These are phyloP conservation scores for Nectonema munidae DNA, from an alignment of 2,888 invertebrate genomes.

Conservation along the genomic window DNA sequence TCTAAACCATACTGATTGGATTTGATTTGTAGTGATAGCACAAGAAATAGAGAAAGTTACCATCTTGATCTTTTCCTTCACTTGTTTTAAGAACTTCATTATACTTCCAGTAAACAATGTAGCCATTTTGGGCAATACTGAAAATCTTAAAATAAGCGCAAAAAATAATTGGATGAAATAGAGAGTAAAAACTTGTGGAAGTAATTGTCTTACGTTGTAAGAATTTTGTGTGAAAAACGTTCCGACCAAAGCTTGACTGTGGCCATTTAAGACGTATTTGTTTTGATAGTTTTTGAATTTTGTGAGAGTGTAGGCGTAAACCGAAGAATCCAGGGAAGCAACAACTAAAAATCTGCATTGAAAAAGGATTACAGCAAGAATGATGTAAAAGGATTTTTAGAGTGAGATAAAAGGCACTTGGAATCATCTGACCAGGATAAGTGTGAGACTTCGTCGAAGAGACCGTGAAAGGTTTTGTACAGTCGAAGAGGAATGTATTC, in stretches of 20 bases:
- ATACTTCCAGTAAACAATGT: slow-evolving; percentile 18
- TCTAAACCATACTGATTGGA: too few relatives aligned
- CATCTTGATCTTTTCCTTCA: too few relatives aligned
- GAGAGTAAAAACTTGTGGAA: too few relatives aligned
- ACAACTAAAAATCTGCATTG: slow-evolving; percentile 37
- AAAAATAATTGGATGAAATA: too few relatives aligned
- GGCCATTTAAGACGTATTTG: slow-evolving; percentile 42
- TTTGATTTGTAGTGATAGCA: too few relatives aligned
- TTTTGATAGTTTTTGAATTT: slow-evolving; percentile 40
- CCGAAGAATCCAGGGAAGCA: slow-evolving; percentile 58
- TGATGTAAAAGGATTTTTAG: not conserved
- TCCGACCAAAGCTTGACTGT: slow-evolving; percentile 46
- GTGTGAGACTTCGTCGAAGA: slow-evolving; percentile 47
- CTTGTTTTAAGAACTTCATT: too few relatives aligned
- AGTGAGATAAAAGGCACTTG: slow-evolving; percentile 25
- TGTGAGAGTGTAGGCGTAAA: slow-evolving; percentile 42
- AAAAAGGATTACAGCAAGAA: slow-evolving; percentile 11
- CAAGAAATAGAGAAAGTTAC: too few relatives aligned
- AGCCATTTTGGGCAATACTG: slow-evolving; percentile 19
- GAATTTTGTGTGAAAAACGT: slow-evolving; percentile 56
- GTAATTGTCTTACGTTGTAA: slow-evolving; percentile 33
- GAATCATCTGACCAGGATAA: slow-evolving; percentile 76
- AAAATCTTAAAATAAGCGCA: slow-evolving; percentile 19
- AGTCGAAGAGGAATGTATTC: slow-evolving; percentile 57
- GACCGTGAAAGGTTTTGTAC: slow-evolving; percentile 44